Conservation (phyloP, 2,113 vertebrate species). For the Gila orcuttii region DNA sequence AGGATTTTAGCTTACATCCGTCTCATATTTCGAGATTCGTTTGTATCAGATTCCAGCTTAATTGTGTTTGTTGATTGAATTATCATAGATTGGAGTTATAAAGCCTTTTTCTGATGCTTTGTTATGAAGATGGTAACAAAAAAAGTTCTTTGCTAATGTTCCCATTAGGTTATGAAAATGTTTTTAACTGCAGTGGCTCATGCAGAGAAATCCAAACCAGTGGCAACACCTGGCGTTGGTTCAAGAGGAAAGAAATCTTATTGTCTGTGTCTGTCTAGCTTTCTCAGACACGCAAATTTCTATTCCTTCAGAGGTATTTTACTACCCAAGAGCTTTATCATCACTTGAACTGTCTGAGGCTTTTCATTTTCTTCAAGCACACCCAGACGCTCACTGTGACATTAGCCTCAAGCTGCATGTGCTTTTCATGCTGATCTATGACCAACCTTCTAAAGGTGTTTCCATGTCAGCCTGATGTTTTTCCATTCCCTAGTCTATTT, state of each 20-base stretch:
- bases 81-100: neutral
- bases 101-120: neutral
- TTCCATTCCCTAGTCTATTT: neutral
- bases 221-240: neutral
- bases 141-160: neutral
- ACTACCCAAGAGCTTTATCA: constrained; percentile 43
- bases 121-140: neutral
- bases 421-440: constrained; percentile 9
- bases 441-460: neutral
- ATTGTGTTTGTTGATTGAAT: neutral
- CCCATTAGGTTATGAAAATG: neutral
- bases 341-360: constrained; percentile 38
- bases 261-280: neutral
- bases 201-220: neutral
- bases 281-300: neutral
- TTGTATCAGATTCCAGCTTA: constrained; percentile 1
- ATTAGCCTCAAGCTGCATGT: constrained; percentile 4
- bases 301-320: neutral
- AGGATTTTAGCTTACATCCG: neutral
- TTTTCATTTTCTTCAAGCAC: constrained; percentile 27
- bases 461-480: constrained; percentile 4
- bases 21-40: neutral
- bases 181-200: neutral
- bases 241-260: neutral
- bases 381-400: neutral